Conservation (phyloP, 2,797 vertebrate species). For the Acipenser oxyrinchus region DNA sequence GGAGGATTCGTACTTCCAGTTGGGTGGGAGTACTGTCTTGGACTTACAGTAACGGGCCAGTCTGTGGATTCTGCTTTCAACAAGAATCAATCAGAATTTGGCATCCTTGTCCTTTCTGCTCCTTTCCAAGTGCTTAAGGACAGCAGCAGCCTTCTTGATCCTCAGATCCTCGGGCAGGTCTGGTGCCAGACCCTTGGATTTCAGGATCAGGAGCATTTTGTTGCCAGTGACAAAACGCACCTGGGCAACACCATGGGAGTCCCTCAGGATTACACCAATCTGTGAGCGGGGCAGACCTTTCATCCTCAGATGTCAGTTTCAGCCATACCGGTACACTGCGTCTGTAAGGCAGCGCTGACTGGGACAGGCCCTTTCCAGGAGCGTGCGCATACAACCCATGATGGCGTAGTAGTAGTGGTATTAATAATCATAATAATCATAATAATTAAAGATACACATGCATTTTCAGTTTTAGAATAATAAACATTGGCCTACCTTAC, state of each 20-base stretch:
- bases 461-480: no score
- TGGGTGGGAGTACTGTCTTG: slow-evolving; percentile 92
- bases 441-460: no score
- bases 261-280: slow-evolving; percentile 97
- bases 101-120: slow-evolving; percentile 98
- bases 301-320: slow-evolving; percentile 94
- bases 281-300: slow-evolving; percentile 96
- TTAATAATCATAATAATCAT: no score
- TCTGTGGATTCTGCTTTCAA: slow-evolving; percentile 93
- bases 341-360: slow-evolving; percentile 93
- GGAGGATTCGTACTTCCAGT: slow-evolving; percentile 99
- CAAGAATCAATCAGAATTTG: slow-evolving; percentile 96
- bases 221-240: slow-evolving; percentile 96
- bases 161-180: slow-evolving; percentile 97
- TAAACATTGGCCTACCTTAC: no score
- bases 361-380: slow-evolving; percentile 97
- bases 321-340: slow-evolving; percentile 97
- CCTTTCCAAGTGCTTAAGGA: slow-evolving; percentile 95
- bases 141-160: slow-evolving; percentile 97
- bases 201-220: slow-evolving; percentile 95
- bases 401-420: slow-evolving; percentile 60
- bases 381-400: slow-evolving; percentile 98
- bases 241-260: slow-evolving; percentile 95
- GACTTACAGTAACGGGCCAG: slow-evolving; percentile 97
- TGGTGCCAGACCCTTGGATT: slow-evolving; percentile 90